phyloP scores from a whole-genome alignment of 2,888 invertebrate species.

The Odontocolon sp. region DNA sequence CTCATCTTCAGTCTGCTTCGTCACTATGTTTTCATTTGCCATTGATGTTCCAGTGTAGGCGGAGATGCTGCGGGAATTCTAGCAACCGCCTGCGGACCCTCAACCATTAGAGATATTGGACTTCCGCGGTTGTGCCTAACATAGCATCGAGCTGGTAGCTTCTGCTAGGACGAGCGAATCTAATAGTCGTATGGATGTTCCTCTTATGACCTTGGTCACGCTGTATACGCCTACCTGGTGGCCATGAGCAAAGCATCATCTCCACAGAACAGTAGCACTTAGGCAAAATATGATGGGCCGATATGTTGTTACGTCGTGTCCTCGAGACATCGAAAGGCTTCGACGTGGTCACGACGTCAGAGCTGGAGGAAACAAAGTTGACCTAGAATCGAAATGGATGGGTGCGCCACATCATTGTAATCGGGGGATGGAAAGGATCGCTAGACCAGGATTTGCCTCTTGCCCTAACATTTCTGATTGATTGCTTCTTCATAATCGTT shows the following conservation, averaged over 20 bases:
- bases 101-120: conserved; percentile 33
- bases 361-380: conserved; percentile 37
- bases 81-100: conserved; percentile 9
- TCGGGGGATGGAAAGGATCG: conserved; percentile 13
- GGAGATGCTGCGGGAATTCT: conserved; percentile 22
- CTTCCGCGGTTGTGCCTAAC: conserved; percentile 17
- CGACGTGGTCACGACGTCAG: neutral
- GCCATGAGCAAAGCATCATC: neutral
- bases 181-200: neutral
- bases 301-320: neutral
- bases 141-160: conserved; percentile 6
- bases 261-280: neutral
- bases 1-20: neutral
- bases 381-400: conserved; percentile 40
- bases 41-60: neutral
- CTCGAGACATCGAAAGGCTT: neutral
- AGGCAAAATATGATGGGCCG: neutral
- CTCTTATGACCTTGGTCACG: conserved; percentile 3
- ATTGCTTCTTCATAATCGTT: neutral
- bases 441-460: neutral
- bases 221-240: neutral
- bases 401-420: conserved; percentile 11
- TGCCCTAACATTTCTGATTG: conserved; percentile 7
- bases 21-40: neutral
- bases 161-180: conserved; percentile 10